Conservation (phyloP, 92 coral and sea anemone species). For the Epizoanthus ramosus region DNA sequence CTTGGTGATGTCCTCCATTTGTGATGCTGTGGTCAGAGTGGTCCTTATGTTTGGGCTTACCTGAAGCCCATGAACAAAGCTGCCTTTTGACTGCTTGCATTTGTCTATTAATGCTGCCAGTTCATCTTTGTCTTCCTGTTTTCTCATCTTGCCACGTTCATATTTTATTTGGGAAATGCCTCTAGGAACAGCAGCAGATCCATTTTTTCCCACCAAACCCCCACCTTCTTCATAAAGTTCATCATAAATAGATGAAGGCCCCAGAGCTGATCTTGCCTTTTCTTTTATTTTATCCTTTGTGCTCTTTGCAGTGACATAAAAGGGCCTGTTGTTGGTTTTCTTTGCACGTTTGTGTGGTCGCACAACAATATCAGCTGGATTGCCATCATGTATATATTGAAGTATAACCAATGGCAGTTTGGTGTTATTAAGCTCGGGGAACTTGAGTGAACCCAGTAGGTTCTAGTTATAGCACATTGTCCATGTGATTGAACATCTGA, state of each 20-base stretch:
- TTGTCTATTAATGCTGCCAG: conserved; percentile 40
- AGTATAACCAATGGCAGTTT: conserved; percentile 44
- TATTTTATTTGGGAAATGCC: conserved; percentile 49
- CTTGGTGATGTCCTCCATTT: conserved; percentile 2
- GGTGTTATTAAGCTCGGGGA: conserved; percentile 20
- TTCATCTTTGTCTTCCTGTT: conserved; percentile 51
- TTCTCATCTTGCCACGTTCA: conserved; percentile 44
- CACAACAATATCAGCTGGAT: conserved; percentile 24
- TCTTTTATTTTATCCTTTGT: conserved; percentile 39
- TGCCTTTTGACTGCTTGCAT: conserved; percentile 6
- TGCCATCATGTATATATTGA: conserved; percentile 44
- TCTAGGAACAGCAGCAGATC: conserved; percentile 49
- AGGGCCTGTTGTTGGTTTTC: conserved; percentile 28
- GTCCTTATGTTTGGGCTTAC: conserved; percentile 23
- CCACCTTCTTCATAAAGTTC: conserved; percentile 55
- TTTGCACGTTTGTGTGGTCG: conserved; percentile 50
- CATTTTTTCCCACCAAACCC: conserved; percentile 29
- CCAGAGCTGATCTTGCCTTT: conserved; percentile 38
- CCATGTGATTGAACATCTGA: conserved; percentile 4
- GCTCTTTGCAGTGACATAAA: conserved; percentile 40
- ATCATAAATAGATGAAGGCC: conserved; percentile 58
- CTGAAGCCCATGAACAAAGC: conserved; percentile 10
- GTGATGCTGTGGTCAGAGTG: conserved; percentile 4
- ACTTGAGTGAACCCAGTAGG: conserved; percentile 20
- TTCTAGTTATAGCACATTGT: neutral